Evolutionary conservation across 2,797 vertebrate species (phyloP).

Genomic region (Acridotheres tristis): DNA sequence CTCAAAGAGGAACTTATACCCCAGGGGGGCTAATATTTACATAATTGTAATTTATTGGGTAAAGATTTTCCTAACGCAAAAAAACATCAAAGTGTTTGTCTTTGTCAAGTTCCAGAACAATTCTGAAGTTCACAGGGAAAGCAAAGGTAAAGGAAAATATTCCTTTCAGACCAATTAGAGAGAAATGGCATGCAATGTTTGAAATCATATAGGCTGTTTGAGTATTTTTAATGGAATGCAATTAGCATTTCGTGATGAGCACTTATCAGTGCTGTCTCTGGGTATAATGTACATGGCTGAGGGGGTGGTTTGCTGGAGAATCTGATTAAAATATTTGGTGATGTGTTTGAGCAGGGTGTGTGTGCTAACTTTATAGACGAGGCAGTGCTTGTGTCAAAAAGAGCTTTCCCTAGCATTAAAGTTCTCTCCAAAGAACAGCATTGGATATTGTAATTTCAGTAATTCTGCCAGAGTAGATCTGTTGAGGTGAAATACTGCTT

Average conservation of each 20-base stretch:
- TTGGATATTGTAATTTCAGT: not conserved
- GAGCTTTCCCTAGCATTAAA: not conserved
- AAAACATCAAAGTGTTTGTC: conserved; percentile 68
- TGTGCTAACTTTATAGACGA: not conserved
- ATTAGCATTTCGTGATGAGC: conserved; percentile 1
- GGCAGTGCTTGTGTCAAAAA: not conserved
- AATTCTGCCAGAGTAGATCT: not conserved
- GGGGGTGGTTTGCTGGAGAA: not conserved
- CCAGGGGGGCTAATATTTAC: conserved; percentile 59
- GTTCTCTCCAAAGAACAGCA: not conserved
- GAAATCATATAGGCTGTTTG: not conserved
- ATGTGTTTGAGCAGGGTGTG: not conserved
- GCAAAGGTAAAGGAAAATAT: conserved; percentile 16
- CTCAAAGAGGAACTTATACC: conserved; percentile 44
- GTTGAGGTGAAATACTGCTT: not conserved
- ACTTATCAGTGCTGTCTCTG: not conserved
- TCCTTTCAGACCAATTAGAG: conserved; percentile 19
- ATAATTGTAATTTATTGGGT: conserved; percentile 71
- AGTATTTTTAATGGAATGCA: not conserved
- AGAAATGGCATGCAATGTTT: not conserved
- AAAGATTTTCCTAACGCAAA: conserved; percentile 30
- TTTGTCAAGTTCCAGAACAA: conserved; percentile 40
- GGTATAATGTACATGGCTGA: not conserved
- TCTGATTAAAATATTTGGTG: conserved; percentile 39
- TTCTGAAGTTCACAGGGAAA: conserved; percentile 1